A percentile compares a stretch with the other conserved stretches of the same genome.
Evolutionary conservation across 2,797 vertebrate genomes (phyloP).

Genomic region (Channa striata): DNA sequence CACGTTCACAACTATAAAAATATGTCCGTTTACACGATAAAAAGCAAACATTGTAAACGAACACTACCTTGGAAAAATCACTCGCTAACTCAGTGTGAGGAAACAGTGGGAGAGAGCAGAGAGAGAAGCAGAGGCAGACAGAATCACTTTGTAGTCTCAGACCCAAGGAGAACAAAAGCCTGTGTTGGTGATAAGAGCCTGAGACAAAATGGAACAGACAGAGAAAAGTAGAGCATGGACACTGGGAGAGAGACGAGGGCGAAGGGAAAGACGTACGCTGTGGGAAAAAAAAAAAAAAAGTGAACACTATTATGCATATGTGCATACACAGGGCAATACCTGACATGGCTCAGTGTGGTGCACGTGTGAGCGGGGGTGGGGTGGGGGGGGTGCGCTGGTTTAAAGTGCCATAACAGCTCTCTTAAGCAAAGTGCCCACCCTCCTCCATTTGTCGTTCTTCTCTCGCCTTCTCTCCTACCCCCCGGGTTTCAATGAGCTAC

Average conservation of each 20-base stretch:
- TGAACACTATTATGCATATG: conserved; percentile 34
- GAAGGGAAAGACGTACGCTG: conserved; percentile 34
- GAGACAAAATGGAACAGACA: conserved; percentile 73
- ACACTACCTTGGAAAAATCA: conserved; percentile 47
- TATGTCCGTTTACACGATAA: conserved; percentile 20
- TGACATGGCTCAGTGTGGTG: conserved; percentile 22
- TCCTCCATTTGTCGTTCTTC: conserved; percentile 43
- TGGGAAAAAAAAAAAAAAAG: conserved; percentile 50
- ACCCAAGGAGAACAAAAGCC: conserved; percentile 69
- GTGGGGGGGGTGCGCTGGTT: conserved; percentile 46
- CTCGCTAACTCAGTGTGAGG: conserved; percentile 29
- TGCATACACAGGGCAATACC: conserved; percentile 10
- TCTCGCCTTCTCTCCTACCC: conserved; percentile 51
- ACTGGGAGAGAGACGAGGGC: conserved; percentile 39
- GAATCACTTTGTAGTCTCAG: conserved; percentile 71
- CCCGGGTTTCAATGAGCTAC: conserved; percentile 77
- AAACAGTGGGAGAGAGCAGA: conserved; percentile 49
- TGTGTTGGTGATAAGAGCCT: conserved; percentile 68
- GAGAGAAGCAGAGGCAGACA: conserved; percentile 46
- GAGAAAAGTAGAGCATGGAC: conserved; percentile 72
- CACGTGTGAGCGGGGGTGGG: conserved; percentile 24
- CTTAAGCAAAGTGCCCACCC: conserved; percentile 56
- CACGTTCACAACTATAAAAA: too few species aligned
- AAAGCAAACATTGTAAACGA: conserved; percentile 35
- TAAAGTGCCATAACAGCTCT: conserved; percentile 65